These are phyloP conservation scores for Drosophila repletoides DNA, from an alignment of 1,140 invertebrate genomes.

Conservation along the genomic window DNA sequence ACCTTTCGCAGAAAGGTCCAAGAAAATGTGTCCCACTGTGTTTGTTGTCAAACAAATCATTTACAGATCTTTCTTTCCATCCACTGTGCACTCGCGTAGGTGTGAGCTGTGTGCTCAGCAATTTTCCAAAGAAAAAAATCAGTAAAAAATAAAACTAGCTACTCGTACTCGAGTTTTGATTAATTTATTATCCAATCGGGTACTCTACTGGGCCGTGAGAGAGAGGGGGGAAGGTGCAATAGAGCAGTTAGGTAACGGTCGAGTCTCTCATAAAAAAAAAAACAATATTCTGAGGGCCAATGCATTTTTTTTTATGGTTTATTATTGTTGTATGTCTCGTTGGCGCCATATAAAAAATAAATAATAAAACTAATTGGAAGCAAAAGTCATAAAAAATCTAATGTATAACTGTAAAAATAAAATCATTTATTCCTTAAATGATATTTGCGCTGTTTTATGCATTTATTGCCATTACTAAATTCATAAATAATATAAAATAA, in stretches of 20 bases:
- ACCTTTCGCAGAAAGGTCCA: conserved; percentile 58
- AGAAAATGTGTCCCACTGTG: conserved; percentile 44
- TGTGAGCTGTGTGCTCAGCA: conserved; percentile 70
- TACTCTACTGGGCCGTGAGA: not conserved
- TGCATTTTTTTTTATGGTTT: conserved; percentile 27
- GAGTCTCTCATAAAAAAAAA: conserved; percentile 9
- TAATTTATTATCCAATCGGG: conserved; percentile 37
- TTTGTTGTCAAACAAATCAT: conserved; percentile 73
- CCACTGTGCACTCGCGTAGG: conserved; percentile 35
- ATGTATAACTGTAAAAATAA: conserved; percentile 15
- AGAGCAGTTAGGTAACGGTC: conserved; percentile 23
- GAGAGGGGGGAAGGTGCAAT: conserved; percentile 8
- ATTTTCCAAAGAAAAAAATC: conserved; percentile 62
- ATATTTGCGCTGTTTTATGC: no score
- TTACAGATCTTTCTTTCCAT: conserved; percentile 47
- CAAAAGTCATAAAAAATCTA: conserved; percentile 15
- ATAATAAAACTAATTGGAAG: conserved; percentile 11
- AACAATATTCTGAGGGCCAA: conserved; percentile 31
- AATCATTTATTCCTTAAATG: no score
- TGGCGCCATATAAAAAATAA: conserved; percentile 30
- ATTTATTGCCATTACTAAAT: no score
- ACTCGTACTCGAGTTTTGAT: conserved; percentile 40
- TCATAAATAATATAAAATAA: no score
- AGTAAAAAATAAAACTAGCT: conserved; percentile 15
- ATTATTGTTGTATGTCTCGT: not conserved